phyloP scores from a whole-genome alignment of 2,888 invertebrate genomes.

The Vandiemenella viatica region DNA sequence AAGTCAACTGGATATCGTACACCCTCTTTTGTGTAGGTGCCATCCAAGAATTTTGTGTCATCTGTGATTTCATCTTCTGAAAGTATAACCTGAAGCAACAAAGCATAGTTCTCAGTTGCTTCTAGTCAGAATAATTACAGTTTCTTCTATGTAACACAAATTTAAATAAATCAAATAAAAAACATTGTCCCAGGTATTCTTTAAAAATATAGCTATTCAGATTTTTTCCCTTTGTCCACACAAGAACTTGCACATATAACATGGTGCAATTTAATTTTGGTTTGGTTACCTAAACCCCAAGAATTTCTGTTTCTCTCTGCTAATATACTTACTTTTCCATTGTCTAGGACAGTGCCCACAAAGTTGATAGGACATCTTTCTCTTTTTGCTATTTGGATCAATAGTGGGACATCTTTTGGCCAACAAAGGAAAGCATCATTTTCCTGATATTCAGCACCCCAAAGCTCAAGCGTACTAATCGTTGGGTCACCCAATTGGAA shows the following conservation, averaged over 20 bases:
- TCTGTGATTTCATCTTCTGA: constrained; percentile 41
- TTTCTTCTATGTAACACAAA: background rate
- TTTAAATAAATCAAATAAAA: background rate
- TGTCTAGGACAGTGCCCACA: constrained; percentile 83
- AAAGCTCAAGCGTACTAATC: constrained; percentile 80
- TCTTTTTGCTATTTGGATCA: constrained; percentile 58
- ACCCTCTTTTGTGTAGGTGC: constrained; percentile 24
- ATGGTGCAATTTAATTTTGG: too few relatives aligned
- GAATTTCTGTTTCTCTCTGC: too few relatives aligned
- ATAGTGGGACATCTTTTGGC: constrained; percentile 42
- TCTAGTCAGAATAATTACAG: too few relatives aligned
- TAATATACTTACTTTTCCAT: constrained; percentile 55
- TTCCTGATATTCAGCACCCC: constrained; percentile 98
- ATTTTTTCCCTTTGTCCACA: too few relatives aligned
- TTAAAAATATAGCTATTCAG: too few relatives aligned
- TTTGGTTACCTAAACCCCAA: too few relatives aligned
- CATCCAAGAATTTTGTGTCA: constrained; percentile 28
- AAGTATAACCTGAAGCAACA: constrained; percentile 42
- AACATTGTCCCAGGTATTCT: too few relatives aligned
- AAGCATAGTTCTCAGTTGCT: too few relatives aligned
- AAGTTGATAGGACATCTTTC: constrained; percentile 88
- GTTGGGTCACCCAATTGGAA: constrained; percentile 92
- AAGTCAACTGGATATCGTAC: constrained; percentile 66
- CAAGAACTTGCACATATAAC: too few relatives aligned
- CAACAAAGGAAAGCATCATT: constrained; percentile 78